Percentiles rank a stretch among this genome's conserved stretches.
phyloP scores from a whole-genome alignment of 1,140 invertebrate species.

The Trinorchestia longiramus region DNA sequence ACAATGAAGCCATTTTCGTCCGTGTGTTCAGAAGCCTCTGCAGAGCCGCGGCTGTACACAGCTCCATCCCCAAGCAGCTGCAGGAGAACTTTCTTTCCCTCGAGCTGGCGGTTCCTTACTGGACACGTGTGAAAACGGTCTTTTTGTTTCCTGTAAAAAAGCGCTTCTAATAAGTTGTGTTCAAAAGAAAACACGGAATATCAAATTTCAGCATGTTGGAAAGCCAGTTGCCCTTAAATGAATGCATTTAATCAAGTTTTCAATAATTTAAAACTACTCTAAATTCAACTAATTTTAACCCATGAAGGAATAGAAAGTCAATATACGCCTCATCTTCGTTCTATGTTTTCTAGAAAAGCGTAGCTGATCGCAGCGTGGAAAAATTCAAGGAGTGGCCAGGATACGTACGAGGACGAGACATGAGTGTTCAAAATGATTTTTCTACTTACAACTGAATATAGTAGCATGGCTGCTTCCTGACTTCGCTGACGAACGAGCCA shows the following conservation, averaged over 20 bases:
- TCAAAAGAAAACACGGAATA: not conserved
- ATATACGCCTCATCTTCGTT: too few relatives aligned
- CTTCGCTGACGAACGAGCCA: not conserved
- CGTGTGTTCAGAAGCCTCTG: not conserved
- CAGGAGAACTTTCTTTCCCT: not conserved
- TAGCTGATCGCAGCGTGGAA: too few relatives aligned
- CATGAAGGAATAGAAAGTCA: not conserved
- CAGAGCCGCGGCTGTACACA: not conserved
- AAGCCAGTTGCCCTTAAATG: not conserved
- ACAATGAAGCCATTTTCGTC: not conserved
- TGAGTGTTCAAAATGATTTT: too few relatives aligned
- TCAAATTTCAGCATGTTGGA: not conserved
- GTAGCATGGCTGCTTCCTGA: conserved; percentile 4
- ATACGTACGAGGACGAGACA: not conserved
- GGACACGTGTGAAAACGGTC: not conserved
- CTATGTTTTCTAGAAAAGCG: too few relatives aligned
- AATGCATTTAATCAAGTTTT: not conserved
- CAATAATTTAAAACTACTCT: not conserved
- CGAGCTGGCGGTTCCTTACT: not conserved
- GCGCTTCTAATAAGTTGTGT: too few relatives aligned
- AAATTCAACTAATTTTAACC: not conserved
- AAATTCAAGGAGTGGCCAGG: not conserved
- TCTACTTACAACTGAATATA: conserved; percentile 43
- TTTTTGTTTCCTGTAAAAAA: not conserved
- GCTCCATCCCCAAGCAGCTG: conserved; percentile 1